Evolutionary conservation across 2,113 vertebrate genomes (phyloP).

Genomic region (Bufo bufo): DNA sequence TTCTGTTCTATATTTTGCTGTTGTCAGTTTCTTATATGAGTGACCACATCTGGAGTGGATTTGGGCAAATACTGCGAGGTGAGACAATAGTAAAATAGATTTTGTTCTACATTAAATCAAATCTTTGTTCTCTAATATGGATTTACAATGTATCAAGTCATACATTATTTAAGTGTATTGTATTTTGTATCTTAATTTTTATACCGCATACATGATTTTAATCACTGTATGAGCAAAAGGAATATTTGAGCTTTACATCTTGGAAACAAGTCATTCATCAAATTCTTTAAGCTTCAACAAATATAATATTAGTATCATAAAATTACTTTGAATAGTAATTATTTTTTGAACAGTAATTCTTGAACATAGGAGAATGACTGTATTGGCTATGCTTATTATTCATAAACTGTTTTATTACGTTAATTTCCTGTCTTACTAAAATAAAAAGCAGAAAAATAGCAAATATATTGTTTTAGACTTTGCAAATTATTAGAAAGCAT

Average conservation of each 20-base stretch:
- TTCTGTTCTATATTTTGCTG: constrained; percentile 61
- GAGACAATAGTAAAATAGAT: constrained; percentile 77
- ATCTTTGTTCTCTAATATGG: constrained; percentile 72
- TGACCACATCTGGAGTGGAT: constrained; percentile 73
- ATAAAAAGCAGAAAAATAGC: constrained; percentile 77
- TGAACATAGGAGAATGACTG: constrained; percentile 77
- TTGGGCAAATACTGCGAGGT: constrained; percentile 70
- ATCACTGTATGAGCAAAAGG: constrained; percentile 74
- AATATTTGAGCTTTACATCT: constrained; percentile 74
- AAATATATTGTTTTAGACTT: constrained; percentile 75
- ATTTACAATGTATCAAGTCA: constrained; percentile 72
- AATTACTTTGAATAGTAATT: constrained; percentile 78
- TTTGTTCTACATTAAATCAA: constrained; percentile 75
- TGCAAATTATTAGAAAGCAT: constrained; percentile 73
- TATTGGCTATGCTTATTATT: constrained; percentile 72
- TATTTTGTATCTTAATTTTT: constrained; percentile 70
- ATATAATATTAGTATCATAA: constrained; percentile 78
- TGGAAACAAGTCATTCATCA: constrained; percentile 73
- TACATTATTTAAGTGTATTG: constrained; percentile 74
- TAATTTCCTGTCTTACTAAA: constrained; percentile 83
- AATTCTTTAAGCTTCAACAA: constrained; percentile 77
- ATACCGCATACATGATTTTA: constrained; percentile 68
- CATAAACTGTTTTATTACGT: constrained; percentile 80
- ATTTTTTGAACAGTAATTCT: constrained; percentile 77
- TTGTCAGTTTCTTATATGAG: constrained; percentile 68